Evolutionary conservation across 2,888 invertebrate species (phyloP).

Genomic region (Pedicia rivosa): DNA sequence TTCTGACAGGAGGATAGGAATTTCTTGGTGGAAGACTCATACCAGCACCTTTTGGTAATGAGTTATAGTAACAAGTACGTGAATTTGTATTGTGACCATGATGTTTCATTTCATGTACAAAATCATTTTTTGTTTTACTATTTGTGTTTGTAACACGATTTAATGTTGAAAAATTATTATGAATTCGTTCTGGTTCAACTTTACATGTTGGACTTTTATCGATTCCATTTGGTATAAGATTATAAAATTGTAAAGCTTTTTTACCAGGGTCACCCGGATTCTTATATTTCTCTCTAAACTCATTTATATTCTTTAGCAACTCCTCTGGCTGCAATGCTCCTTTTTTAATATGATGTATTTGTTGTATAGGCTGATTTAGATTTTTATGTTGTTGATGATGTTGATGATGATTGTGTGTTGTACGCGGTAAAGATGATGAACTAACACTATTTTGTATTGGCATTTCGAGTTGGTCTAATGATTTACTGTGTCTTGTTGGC

Average conservation of each 20-base stretch:
- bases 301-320: slow-evolving; percentile 41
- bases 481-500: slow-evolving; percentile 65
- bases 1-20: slow-evolving; percentile 43
- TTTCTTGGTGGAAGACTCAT: slow-evolving; percentile 43
- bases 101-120: slow-evolving; percentile 28
- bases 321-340: slow-evolving; percentile 29
- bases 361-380: slow-evolving; percentile 1
- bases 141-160: slow-evolving; percentile 13
- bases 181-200: background rate
- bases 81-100: slow-evolving; percentile 20
- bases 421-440: slow-evolving; percentile 11
- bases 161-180: slow-evolving; percentile 11
- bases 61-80: slow-evolving; percentile 21
- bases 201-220: background rate
- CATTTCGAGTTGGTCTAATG: slow-evolving; percentile 51
- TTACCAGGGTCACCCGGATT: slow-evolving; percentile 32
- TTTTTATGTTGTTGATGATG: slow-evolving; percentile 3
- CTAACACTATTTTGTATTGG: slow-evolving; percentile 8
- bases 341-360: slow-evolving; percentile 1
- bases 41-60: slow-evolving; percentile 32
- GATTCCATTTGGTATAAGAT: slow-evolving; percentile 4
- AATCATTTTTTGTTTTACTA: slow-evolving; percentile 18
- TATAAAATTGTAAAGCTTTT: slow-evolving; percentile 12
- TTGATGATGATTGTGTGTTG: slow-evolving; percentile 4
- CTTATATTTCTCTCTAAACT: slow-evolving; percentile 46